phyloP scores from a whole-genome alignment of 2,113 vertebrate genomes.

The Oncorhynchus clarkii region DNA sequence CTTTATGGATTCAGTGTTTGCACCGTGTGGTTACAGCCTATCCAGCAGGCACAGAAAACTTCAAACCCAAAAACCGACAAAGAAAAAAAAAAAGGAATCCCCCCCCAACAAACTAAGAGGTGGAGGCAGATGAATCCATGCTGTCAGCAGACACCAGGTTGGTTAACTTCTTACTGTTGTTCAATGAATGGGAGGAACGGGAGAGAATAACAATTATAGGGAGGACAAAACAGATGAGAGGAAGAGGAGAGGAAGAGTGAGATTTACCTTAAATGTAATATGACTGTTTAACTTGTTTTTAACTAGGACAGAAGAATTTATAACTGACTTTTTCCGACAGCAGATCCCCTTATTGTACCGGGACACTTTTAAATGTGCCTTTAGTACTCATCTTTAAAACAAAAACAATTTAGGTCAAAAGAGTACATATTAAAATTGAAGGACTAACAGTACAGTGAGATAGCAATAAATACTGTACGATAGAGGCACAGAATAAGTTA shows the following conservation, averaged over 20 bases:
- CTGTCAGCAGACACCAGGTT: background rate
- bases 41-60: conserved; percentile 33
- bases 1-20: conserved; percentile 10
- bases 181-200: background rate
- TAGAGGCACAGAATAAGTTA: too few relatives aligned
- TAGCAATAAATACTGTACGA: too few relatives aligned
- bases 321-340: too few relatives aligned
- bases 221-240: background rate
- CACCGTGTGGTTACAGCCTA: background rate
- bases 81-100: background rate
- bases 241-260: background rate
- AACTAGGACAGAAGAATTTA: too few relatives aligned
- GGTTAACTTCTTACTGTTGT: conserved; percentile 18
- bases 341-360: too few relatives aligned
- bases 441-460: too few relatives aligned
- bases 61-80: conserved; percentile 16
- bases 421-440: too few relatives aligned
- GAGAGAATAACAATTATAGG: background rate
- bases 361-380: too few relatives aligned
- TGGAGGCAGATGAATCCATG: conserved; percentile 26
- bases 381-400: too few relatives aligned
- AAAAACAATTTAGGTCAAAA: too few relatives aligned
- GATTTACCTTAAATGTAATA: background rate
- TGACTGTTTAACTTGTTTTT: background rate
- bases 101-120: conserved; percentile 1